Percentiles rank a stretch among this genome's conserved stretches.
Conservation (phyloP, 2,888 invertebrate genomes). For the Eupithecia vulgata region DNA sequence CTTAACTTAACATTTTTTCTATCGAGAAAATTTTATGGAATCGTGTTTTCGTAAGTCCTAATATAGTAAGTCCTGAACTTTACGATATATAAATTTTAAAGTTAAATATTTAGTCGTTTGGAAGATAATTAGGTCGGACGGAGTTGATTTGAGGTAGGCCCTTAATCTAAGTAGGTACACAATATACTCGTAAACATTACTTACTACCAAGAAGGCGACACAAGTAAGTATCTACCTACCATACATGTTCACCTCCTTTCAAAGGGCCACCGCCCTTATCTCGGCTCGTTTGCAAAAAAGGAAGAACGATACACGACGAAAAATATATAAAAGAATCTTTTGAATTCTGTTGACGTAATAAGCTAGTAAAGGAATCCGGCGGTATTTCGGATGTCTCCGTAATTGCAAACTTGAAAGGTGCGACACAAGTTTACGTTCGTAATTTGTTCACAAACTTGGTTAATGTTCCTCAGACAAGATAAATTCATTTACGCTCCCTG, state of each 20-base stretch:
- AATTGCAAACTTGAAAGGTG: slow-evolving; percentile 75
- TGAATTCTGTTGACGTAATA: slow-evolving; percentile 54
- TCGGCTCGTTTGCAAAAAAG: slow-evolving; percentile 71
- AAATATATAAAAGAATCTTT: slow-evolving; percentile 6
- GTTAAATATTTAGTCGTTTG: too few relatives aligned
- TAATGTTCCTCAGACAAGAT: slow-evolving; percentile 79
- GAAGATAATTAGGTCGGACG: too few relatives aligned
- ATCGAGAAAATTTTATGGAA: too few relatives aligned
- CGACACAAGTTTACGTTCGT: slow-evolving; percentile 74
- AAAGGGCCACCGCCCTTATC: slow-evolving; percentile 75
- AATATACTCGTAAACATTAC: too few relatives aligned
- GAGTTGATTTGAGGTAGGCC: too few relatives aligned
- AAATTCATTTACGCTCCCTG: slow-evolving; percentile 77
- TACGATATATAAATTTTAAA: too few relatives aligned
- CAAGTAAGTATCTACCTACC: background rate
- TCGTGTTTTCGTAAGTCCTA: too few relatives aligned
- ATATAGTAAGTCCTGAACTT: too few relatives aligned
- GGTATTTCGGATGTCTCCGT: slow-evolving; percentile 64
- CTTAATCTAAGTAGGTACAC: too few relatives aligned
- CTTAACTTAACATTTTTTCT: too few relatives aligned
- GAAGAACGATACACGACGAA: slow-evolving; percentile 63
- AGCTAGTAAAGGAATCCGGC: slow-evolving; percentile 53
- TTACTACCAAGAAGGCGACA: background rate
- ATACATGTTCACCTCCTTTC: slow-evolving; percentile 47
- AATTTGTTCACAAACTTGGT: slow-evolving; percentile 80